Percentiles rank a stretch among this genome's conserved stretches.
Conservation (phyloP, 35 echinoderm and acorn worm species). For the Eucidaris tribuloides region DNA sequence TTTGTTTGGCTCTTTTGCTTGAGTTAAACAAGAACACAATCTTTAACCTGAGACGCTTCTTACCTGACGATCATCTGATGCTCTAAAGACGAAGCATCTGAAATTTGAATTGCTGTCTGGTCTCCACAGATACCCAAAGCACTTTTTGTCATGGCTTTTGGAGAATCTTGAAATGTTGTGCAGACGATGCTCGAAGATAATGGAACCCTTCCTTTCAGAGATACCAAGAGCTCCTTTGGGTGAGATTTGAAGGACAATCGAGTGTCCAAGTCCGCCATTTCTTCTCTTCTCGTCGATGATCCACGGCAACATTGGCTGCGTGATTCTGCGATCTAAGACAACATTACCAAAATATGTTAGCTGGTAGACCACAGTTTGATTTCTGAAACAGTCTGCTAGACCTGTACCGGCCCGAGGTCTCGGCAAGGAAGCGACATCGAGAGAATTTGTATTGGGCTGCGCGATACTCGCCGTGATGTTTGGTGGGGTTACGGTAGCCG, state of each 20-base stretch:
- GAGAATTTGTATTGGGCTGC: not conserved
- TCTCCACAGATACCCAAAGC: conserved; percentile 82
- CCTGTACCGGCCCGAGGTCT: not conserved
- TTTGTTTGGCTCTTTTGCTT: no score
- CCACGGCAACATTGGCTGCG: conserved; percentile 88
- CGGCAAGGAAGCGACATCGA: not conserved
- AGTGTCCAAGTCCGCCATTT: conserved; percentile 12
- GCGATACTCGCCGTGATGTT: not conserved
- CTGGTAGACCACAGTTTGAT: not conserved
- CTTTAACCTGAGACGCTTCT: no score
- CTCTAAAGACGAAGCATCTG: conserved; percentile 47
- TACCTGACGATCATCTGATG: conserved; percentile 39
- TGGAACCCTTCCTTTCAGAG: conserved; percentile 64
- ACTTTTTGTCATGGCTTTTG: conserved; percentile 47
- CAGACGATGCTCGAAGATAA: conserved; percentile 74
- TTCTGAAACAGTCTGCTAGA: not conserved
- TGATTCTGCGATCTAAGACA: conserved; percentile 67
- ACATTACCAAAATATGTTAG: conserved; percentile 59
- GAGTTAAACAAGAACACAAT: no score
- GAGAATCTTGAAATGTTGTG: conserved; percentile 73
- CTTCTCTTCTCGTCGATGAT: conserved; percentile 62
- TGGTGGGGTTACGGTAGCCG: not conserved
- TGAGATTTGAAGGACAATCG: conserved; percentile 73
- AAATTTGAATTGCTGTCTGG: conserved; percentile 51
- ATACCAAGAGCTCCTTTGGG: conserved; percentile 70